Conservation (phyloP, 2,113 vertebrate species). For the Puntigrus tetrazona region DNA sequence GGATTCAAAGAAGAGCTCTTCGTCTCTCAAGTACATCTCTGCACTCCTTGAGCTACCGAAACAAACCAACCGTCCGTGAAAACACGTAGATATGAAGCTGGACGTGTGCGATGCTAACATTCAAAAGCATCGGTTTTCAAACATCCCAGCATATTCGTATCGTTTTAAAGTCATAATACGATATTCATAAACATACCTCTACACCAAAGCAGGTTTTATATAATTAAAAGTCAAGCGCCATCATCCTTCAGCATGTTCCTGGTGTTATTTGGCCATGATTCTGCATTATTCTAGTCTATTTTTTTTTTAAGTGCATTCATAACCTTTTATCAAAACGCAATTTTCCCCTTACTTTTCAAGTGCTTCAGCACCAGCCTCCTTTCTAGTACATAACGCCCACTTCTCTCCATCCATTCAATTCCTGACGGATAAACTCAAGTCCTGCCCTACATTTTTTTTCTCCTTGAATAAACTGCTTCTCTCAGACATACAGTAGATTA, state of each 20-base stretch:
- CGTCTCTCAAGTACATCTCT: no score
- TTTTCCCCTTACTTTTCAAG: not conserved
- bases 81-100: no score
- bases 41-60: no score
- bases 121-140: no score
- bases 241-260: not conserved
- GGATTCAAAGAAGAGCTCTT: no score
- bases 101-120: no score
- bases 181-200: no score
- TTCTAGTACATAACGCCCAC: conserved; percentile 15
- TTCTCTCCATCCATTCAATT: conserved; percentile 9
- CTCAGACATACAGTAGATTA: not conserved
- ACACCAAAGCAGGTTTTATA: no score
- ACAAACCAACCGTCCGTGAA: no score
- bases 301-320: not conserved
- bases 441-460: conserved; percentile 13
- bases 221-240: not conserved
- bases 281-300: not conserved
- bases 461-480: conserved; percentile 1
- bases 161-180: no score
- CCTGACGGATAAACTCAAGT: not conserved
- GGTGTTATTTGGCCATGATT: not conserved
- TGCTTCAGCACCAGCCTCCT: not conserved
- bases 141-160: no score
- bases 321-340: not conserved